A percentile compares a stretch with the other conserved stretches of the same genome.
phyloP scores from a whole-genome alignment of 2,797 vertebrate genomes.

The Esox masquinongy region DNA sequence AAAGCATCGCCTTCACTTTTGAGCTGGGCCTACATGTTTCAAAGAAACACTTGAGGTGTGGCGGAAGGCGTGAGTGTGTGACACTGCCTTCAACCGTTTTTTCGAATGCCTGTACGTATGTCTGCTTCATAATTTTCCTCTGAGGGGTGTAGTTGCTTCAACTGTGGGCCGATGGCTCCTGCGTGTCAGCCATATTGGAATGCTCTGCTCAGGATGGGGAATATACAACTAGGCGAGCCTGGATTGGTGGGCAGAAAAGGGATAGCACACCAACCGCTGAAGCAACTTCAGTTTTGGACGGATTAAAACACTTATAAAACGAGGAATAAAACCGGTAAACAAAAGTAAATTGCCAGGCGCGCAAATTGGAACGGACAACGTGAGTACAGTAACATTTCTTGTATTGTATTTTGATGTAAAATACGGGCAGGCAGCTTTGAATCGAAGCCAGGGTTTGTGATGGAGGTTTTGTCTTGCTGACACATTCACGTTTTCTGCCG shows the following conservation, averaged over 20 bases:
- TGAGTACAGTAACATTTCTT: not conserved
- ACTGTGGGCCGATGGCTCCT: slow-evolving; percentile 24
- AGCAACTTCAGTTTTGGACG: slow-evolving; percentile 6
- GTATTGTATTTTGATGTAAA: not conserved
- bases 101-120: not conserved
- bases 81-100: not conserved
- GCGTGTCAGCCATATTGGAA: slow-evolving; percentile 61
- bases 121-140: not conserved
- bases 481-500: not conserved
- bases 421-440: not conserved
- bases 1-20: not conserved
- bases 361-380: not conserved
- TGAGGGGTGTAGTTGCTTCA: slow-evolving; percentile 24
- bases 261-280: slow-evolving; percentile 19
- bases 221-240: slow-evolving; percentile 10
- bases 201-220: slow-evolving; percentile 36
- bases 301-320: slow-evolving; percentile 21
- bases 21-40: not conserved
- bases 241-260: slow-evolving; percentile 16
- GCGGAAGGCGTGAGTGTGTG: not conserved
- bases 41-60: not conserved
- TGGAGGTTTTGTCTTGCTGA: not conserved
- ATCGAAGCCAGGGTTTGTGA: not conserved
- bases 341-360: not conserved
- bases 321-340: slow-evolving; percentile 11